These are phyloP conservation scores for Pseudochromis fuscus DNA, from an alignment of 2,797 vertebrate genomes.

Conservation along the genomic window DNA sequence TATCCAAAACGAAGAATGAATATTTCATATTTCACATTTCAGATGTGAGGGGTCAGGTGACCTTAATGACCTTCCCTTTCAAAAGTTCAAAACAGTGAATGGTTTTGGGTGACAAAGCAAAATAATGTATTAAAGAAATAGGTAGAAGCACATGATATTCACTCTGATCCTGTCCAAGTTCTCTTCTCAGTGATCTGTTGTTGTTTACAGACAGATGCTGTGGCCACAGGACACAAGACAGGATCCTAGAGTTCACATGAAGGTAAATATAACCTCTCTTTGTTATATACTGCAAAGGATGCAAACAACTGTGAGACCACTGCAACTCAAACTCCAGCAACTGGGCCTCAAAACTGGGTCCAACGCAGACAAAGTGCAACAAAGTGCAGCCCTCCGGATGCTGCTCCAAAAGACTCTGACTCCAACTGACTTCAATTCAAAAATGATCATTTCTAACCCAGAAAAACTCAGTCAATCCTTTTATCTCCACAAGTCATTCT, in stretches of 20 bases:
- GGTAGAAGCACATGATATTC: neutral
- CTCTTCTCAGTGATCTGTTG: slow-evolving; percentile 17
- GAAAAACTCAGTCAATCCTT: too few relatives aligned
- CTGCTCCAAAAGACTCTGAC: too few relatives aligned
- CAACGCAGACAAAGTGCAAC: too few relatives aligned
- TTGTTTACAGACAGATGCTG: slow-evolving; percentile 9
- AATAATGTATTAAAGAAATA: neutral
- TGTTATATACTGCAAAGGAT: neutral
- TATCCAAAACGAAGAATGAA: neutral
- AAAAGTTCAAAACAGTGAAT: neutral
- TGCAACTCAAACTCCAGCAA: too few relatives aligned
- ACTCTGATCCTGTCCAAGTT: slow-evolving; percentile 6
- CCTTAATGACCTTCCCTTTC: neutral
- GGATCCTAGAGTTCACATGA: neutral
- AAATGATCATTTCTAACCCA: too few relatives aligned
- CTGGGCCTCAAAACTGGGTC: neutral
- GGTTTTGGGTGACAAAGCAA: neutral
- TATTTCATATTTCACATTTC: too few relatives aligned
- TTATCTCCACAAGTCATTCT: too few relatives aligned
- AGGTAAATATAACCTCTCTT: neutral
- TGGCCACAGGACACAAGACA: slow-evolving; percentile 29
- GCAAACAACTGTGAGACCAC: slow-evolving; percentile 2
- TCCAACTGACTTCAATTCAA: too few relatives aligned
- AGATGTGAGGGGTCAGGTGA: too few relatives aligned
- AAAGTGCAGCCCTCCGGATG: too few relatives aligned